Conservation (phyloP, 37 sponge, comb jelly and placozoan species). For the Eunapius fragilis region DNA sequence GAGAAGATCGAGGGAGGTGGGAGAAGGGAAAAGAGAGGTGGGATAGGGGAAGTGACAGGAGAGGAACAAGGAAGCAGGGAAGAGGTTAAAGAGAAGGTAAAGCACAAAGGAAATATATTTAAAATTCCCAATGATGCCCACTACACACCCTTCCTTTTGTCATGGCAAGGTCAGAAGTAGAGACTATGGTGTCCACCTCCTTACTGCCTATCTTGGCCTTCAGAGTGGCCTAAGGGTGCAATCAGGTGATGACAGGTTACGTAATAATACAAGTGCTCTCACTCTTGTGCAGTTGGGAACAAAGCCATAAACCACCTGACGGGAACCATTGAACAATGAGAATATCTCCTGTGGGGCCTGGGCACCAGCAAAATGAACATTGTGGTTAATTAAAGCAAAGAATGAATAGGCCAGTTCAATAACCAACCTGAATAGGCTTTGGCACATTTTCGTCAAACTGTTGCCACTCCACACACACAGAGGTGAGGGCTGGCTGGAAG, state of each 20-base stretch:
- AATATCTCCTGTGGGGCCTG: constrained; percentile 88
- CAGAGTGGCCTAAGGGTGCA: constrained; percentile 66
- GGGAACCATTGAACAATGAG: constrained; percentile 90
- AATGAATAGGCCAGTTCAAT: not conserved
- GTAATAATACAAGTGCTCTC: not conserved
- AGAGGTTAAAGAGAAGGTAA: not conserved
- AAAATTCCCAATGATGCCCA: not conserved
- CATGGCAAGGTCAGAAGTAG: constrained; percentile 81
- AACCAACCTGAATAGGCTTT: constrained; percentile 66
- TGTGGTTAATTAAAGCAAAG: not conserved
- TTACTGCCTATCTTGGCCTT: constrained; percentile 91
- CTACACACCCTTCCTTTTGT: constrained; percentile 77
- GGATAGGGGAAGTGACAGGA: not conserved
- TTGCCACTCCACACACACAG: constrained; percentile 88
- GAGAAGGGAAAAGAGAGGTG: not conserved
- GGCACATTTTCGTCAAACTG: constrained; percentile 78
- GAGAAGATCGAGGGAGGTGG: not conserved
- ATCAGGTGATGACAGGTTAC: not conserved
- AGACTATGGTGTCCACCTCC: constrained; percentile 88
- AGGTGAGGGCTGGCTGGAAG: constrained; percentile 90
- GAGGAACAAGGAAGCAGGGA: not conserved
- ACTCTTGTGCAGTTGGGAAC: constrained; percentile 88
- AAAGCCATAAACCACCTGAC: constrained; percentile 96
- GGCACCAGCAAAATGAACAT: not conserved
- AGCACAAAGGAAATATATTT: not conserved